Conservation (phyloP, 2,797 vertebrate species). For the Sphenopsis melanotis region DNA sequence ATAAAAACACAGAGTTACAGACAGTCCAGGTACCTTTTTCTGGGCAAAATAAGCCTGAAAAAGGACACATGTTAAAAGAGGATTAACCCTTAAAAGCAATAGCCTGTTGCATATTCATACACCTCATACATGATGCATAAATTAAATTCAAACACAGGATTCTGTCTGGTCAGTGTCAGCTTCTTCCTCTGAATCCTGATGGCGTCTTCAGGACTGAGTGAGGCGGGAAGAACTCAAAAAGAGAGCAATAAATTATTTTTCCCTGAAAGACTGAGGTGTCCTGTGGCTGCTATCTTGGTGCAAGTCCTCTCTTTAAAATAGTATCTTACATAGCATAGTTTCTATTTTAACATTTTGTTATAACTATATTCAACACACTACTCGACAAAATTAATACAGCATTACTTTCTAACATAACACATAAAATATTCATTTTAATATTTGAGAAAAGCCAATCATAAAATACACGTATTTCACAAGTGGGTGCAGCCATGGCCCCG, state of each 20-base stretch:
- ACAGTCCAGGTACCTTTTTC: too few species aligned
- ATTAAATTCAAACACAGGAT: background rate
- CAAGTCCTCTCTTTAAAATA: background rate
- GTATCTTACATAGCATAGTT: background rate
- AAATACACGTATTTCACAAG: background rate
- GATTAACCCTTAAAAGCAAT: too few species aligned
- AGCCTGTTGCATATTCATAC: too few species aligned
- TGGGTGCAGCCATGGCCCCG: background rate
- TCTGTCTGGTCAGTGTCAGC: background rate
- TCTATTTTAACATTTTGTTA: background rate
- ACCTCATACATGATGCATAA: too few species aligned
- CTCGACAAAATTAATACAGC: background rate
- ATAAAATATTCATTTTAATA: background rate
- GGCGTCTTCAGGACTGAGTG: rapidly evolving
- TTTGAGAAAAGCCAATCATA: background rate
- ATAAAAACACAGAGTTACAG: background rate
- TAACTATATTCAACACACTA: background rate
- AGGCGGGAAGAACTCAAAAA: background rate
- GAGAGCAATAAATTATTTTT: background rate
- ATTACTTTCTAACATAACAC: background rate
- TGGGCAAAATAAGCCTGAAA: too few species aligned
- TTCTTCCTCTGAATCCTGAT: background rate
- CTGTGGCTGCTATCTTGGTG: background rate
- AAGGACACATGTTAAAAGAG: too few species aligned
- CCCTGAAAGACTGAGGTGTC: background rate